Conservation (phyloP, 2,888 invertebrate genomes). For the Graphium colonna region DNA sequence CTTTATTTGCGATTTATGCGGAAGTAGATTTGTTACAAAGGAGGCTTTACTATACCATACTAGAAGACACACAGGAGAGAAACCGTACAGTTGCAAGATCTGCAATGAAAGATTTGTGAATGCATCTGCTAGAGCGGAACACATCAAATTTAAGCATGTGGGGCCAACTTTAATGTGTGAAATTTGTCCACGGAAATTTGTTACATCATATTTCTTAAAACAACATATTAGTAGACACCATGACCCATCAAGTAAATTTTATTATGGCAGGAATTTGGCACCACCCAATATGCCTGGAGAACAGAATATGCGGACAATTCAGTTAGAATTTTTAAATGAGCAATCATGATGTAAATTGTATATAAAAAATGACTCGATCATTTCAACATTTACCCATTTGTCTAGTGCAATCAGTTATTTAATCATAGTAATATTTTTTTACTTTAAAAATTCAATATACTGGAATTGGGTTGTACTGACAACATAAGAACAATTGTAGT, state of each 20-base stretch:
- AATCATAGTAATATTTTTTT: too few species aligned
- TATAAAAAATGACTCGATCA: too few species aligned
- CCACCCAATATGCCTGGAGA: conserved; percentile 53
- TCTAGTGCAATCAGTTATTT: too few species aligned
- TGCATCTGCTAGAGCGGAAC: conserved; percentile 67
- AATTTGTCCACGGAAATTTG: conserved; percentile 63
- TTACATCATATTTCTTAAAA: conserved; percentile 59
- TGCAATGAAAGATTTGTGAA: conserved; percentile 67
- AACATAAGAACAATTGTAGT: too few species aligned
- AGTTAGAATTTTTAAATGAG: background rate
- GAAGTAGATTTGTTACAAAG: conserved; percentile 60
- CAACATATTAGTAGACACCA: conserved; percentile 62
- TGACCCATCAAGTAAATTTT: conserved; percentile 61
- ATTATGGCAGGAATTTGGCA: conserved; percentile 46
- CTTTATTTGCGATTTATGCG: conserved; percentile 60
- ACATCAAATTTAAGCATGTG: conserved; percentile 64
- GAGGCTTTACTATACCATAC: conserved; percentile 67
- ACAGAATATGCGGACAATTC: conserved; percentile 45
- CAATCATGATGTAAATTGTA: too few species aligned
- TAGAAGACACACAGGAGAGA: conserved; percentile 67
- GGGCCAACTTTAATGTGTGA: conserved; percentile 63
- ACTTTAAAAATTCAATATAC: too few species aligned
- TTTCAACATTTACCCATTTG: too few species aligned
- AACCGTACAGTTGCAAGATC: conserved; percentile 59
- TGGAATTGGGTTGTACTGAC: too few species aligned